A percentile compares a stretch with the other conserved stretches of the same genome.
Conservation (phyloP, 2,888 invertebrate genomes). For the Andrena camellia region DNA sequence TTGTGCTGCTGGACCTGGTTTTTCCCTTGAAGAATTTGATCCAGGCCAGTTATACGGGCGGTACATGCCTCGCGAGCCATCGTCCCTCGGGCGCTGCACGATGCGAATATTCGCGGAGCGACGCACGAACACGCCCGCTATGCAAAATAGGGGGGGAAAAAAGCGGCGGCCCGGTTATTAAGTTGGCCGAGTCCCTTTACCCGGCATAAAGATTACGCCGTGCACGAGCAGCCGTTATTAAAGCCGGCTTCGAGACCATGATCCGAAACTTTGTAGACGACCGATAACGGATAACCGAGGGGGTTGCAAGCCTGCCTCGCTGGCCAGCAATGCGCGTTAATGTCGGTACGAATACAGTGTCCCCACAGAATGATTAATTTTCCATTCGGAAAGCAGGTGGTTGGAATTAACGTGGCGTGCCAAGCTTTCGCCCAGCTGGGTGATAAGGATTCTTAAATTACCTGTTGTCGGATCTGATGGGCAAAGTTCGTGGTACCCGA, state of each 20-base stretch:
- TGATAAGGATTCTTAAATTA: too few relatives aligned
- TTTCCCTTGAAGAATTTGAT: constrained; percentile 43
- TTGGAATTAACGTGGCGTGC: too few relatives aligned
- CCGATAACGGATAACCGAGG: constrained; percentile 27
- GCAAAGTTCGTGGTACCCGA: too few relatives aligned
- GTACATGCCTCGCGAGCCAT: constrained; percentile 37
- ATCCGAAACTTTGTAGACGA: constrained; percentile 16
- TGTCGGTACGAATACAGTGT: too few relatives aligned
- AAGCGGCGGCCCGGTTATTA: constrained; percentile 41
- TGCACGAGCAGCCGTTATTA: constrained; percentile 48
- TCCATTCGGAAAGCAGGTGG: too few relatives aligned
- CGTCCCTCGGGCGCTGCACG: constrained; percentile 7
- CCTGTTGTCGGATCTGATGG: too few relatives aligned
- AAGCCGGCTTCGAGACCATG: constrained; percentile 25
- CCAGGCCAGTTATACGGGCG: constrained; percentile 13
- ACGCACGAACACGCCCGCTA: constrained; percentile 43
- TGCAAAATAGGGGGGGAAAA: constrained; percentile 42
- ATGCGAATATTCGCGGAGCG: constrained; percentile 50
- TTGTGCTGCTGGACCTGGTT: constrained; percentile 13
- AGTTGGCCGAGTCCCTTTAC: constrained; percentile 30
- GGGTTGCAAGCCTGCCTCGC: background rate
- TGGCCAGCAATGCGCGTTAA: background rate
- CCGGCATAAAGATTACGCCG: constrained; percentile 46
- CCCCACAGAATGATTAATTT: too few relatives aligned
- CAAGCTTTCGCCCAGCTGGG: too few relatives aligned